Base-by-base conservation (phyloP, 2,113 vertebrate species). In the Canis aureus region DNA sequence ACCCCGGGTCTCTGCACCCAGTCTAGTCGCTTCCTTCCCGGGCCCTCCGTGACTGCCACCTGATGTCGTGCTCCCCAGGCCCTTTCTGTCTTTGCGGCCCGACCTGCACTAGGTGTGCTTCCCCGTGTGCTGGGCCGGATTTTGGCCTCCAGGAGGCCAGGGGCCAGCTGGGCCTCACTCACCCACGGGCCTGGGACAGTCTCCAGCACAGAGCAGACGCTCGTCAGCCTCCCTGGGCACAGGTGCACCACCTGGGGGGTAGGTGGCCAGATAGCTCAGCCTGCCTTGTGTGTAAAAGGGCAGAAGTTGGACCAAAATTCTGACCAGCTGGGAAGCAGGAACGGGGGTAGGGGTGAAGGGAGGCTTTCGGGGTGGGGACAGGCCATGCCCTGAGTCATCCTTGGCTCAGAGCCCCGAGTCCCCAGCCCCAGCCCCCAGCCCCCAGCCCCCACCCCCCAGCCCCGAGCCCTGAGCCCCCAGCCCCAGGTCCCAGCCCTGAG, bases 221-320 rank as follows among this genome's bases (percentile, higher is more conserved):
- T 29, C 23, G 11, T 10, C 73, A 16, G 4, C 27, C 8, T 32
- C 32, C 27, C 69, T 0, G 55, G 85, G 51, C 9, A 51, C 5
- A 29, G 27, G 23, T 0, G 16, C 0, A 3, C 19, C 9, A 1
- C 7, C 20, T 4, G 15, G 23, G 51, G 1, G 0, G 5, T 11
- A 7, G 43, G 66, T 8, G 5, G 1, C 15, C 8, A 3, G 11
- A 16, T 49, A 1, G 3, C 38, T 38, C 67, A 27, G 29, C 10
- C 35, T 3, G 10, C 17, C 3, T 32, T 11, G 22, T 2, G 19
- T 29, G 29, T 16, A 2, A 49, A 66, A 64, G 57, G 69, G 49
- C 13, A 0, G 5, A 82, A 35, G 38, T 27, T 20, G 23, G 13
- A 1, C 32, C 3, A 2, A 6, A 6, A 4, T 8, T 60, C 73